These are phyloP conservation scores for Dryococelus australis DNA, from an alignment of 2,888 invertebrate genomes.

Conservation along the genomic window DNA sequence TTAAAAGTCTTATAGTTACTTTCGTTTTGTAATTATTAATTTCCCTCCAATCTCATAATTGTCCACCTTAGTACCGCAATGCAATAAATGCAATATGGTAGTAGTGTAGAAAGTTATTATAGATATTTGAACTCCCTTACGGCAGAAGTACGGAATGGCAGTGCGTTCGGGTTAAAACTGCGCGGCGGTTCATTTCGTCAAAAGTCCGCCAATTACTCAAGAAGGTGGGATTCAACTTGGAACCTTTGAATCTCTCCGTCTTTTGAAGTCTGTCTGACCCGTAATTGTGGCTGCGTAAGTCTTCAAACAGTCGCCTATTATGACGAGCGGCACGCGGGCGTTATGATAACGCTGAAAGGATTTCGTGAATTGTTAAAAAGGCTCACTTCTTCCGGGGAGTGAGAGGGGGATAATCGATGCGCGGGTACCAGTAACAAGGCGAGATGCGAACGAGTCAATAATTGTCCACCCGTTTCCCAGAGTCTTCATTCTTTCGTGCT, in stretches of 20 bases:
- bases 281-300: background rate
- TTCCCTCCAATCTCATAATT: no score
- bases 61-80: no score
- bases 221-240: background rate
- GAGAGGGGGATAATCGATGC: background rate
- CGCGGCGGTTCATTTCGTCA: background rate
- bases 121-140: no score
- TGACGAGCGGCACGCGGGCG: background rate
- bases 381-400: background rate
- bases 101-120: no score
- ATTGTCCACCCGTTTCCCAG: background rate
- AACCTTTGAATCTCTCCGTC: background rate
- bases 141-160: no score
- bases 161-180: no score
- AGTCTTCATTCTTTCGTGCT: background rate
- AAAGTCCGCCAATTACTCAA: background rate
- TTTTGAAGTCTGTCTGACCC: background rate
- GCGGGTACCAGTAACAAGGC: background rate
- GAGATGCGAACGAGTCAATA: constrained; percentile 2
- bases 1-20: no score
- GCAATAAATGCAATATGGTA: no score
- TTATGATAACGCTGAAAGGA: no score
- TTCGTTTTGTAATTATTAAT: no score
- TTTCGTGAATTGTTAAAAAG: background rate
- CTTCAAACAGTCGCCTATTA: background rate